Evolutionary conservation across 2,797 vertebrate species (phyloP).

Genomic region (Coluber constrictor): DNA sequence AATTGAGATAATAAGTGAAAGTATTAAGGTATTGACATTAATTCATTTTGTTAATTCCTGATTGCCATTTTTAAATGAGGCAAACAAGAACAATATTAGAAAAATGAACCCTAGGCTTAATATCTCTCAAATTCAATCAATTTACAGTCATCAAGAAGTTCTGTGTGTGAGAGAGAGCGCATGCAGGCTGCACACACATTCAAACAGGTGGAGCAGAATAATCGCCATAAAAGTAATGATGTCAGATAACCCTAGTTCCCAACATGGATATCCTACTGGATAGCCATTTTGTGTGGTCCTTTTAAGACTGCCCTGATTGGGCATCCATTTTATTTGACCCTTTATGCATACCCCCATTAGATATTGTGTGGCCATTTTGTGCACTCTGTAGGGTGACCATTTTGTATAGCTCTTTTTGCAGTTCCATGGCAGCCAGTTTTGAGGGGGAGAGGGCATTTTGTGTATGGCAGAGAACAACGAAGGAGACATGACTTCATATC

Average conservation of each 20-base stretch:
- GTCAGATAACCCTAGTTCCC: not conserved
- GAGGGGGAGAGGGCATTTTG: not conserved
- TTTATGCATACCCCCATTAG: not conserved
- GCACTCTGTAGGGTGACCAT: not conserved
- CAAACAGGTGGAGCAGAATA: not conserved
- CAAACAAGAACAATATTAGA: not conserved
- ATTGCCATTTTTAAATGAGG: not conserved
- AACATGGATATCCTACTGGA: not conserved
- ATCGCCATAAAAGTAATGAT: not conserved
- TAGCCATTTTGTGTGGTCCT: not conserved
- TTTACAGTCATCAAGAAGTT: not conserved
- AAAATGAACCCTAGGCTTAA: not conserved
- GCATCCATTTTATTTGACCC: not conserved
- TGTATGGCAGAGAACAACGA: not conserved
- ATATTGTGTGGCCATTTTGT: not conserved
- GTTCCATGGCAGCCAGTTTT: not conserved
- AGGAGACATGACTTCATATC: not conserved
- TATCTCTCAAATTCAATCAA: not conserved
- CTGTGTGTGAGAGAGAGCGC: not conserved
- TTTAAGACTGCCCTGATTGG: not conserved
- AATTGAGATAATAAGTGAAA: too few relatives aligned
- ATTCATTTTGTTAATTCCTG: not conserved
- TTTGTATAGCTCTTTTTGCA: not conserved
- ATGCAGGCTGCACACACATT: fast-evolving
- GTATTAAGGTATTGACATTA: not conserved